Conservation (phyloP, 2,113 vertebrate genomes). For the Cyanoderma ruficeps region DNA sequence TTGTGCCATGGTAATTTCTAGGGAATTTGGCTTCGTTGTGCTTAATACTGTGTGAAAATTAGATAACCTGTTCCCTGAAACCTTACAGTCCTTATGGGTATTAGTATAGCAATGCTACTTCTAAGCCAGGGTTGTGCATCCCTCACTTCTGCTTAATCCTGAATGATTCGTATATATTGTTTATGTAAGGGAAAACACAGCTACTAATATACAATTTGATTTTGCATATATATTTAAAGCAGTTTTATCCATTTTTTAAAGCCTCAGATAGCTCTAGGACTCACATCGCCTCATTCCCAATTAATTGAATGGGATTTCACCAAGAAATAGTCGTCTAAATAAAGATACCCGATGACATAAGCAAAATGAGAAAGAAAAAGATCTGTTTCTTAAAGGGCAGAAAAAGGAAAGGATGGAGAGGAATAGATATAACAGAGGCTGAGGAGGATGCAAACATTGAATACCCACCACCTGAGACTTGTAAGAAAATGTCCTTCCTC, state of each 20-base stretch:
- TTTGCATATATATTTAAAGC: background rate
- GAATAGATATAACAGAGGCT: background rate
- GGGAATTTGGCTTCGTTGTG: background rate
- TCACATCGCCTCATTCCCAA: background rate
- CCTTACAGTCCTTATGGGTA: background rate
- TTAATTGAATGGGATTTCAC: background rate
- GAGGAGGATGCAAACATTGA: background rate
- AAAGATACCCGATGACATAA: background rate
- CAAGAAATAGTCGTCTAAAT: background rate
- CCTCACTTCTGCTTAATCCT: background rate
- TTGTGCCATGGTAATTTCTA: background rate
- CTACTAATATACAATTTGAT: background rate
- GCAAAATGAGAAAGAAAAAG: background rate
- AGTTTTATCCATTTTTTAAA: background rate
- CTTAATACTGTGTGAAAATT: background rate
- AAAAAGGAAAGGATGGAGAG: background rate
- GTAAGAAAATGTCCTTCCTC: background rate
- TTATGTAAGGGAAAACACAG: conserved; percentile 9
- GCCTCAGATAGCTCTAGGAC: background rate
- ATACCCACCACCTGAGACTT: background rate
- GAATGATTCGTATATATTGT: background rate
- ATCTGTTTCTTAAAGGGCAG: background rate
- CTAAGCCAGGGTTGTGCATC: background rate
- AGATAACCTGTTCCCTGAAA: background rate
- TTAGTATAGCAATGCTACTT: background rate